Conservation (phyloP, 2,113 vertebrate genomes). For the Ia io region DNA sequence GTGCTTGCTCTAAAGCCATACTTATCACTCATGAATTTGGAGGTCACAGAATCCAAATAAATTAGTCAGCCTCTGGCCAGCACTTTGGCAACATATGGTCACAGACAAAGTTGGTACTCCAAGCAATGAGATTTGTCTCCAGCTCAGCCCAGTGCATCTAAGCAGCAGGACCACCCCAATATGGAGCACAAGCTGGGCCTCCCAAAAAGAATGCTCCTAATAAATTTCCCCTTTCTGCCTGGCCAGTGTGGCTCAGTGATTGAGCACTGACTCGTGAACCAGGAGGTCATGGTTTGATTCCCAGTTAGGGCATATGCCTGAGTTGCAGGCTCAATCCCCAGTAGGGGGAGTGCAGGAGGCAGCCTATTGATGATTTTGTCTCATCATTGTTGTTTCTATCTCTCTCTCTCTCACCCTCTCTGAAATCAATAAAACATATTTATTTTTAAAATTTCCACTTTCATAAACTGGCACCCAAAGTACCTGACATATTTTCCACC, state of each 20-base stretch:
- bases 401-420: no score
- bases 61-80: background rate
- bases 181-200: background rate
- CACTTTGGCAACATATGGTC: background rate
- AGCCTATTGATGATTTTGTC: no score
- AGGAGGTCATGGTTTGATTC: no score
- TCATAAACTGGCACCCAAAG: background rate
- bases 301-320: no score
- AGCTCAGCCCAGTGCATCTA: background rate
- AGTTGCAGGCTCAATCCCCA: no score
- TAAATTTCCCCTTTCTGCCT: background rate
- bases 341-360: no score
- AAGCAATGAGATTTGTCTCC: background rate
- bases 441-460: background rate
- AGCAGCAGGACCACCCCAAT: background rate
- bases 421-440: no score
- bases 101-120: background rate
- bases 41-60: conserved; percentile 21
- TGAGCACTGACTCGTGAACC: no score
- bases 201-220: background rate
- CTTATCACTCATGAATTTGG: background rate
- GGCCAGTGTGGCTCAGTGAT: no score
- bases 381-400: no score
- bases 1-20: background rate
- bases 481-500: background rate